Percentiles rank a stretch among this genome's conserved stretches.
These are phyloP conservation scores for Meloidogyne chitwoodi DNA, from an alignment of 1,140 invertebrate genomes.

Conservation along the genomic window DNA sequence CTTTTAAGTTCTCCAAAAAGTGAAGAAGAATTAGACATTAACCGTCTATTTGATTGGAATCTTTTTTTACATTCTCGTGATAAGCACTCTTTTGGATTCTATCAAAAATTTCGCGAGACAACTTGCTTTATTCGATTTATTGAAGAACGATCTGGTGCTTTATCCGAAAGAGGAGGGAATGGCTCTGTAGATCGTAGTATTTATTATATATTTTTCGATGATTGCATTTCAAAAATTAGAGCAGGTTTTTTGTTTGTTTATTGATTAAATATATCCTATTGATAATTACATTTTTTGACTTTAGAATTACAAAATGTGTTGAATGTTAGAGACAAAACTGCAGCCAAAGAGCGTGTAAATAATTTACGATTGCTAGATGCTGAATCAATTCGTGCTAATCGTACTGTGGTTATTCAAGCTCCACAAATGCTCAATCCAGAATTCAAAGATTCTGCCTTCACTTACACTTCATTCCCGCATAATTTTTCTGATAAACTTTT, in stretches of 20 bases:
- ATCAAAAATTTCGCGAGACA: conserved; percentile 50
- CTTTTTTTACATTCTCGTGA: conserved; percentile 67
- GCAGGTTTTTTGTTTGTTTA: conserved; percentile 14
- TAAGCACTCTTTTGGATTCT: conserved; percentile 51
- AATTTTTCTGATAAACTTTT: conserved; percentile 48
- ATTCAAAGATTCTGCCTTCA: conserved; percentile 53
- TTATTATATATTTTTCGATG: conserved; percentile 88
- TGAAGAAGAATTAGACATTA: conserved; percentile 81
- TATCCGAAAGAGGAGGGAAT: neutral
- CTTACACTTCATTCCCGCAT: conserved; percentile 48
- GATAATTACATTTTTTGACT: neutral
- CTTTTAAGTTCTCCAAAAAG: conserved; percentile 88
- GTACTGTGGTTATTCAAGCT: conserved; percentile 90
- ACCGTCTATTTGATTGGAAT: conserved; percentile 86
- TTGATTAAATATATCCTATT: neutral
- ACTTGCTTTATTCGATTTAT: conserved; percentile 74
- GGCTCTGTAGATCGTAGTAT: conserved; percentile 69
- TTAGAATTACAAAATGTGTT: neutral
- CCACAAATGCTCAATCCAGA: conserved; percentile 70
- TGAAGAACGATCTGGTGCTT: conserved; percentile 77
- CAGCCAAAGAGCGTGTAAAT: neutral
- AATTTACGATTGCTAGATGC: conserved; percentile 28
- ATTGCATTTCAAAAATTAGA: conserved; percentile 77
- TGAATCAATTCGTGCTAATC: conserved; percentile 70
- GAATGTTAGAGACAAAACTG: neutral